A percentile compares a stretch with the other conserved stretches of the same genome.
Evolutionary conservation across 2,888 invertebrate genomes (phyloP).

Genomic region (Flexamia atlantica): DNA sequence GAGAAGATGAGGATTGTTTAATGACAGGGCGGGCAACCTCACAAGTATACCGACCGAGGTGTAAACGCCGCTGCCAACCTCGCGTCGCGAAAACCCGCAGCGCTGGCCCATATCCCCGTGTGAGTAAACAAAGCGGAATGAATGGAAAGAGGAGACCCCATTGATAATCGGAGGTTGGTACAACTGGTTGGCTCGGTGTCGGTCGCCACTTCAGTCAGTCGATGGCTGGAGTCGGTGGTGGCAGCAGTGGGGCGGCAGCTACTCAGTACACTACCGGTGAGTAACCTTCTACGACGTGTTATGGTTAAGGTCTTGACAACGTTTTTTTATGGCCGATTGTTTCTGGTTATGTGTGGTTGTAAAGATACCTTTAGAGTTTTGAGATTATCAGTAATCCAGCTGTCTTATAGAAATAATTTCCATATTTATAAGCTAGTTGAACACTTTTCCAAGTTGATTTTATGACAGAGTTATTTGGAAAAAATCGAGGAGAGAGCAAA

Average conservation of each 20-base stretch:
- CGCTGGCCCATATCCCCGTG: conserved; percentile 46
- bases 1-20: conserved; percentile 13
- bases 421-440: too few species aligned
- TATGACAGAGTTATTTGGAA: too few species aligned
- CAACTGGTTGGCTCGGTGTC: conserved; percentile 31
- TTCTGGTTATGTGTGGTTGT: not conserved
- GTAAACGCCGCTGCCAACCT: conserved; percentile 47
- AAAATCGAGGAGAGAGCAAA: too few species aligned
- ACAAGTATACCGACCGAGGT: not conserved
- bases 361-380: too few species aligned
- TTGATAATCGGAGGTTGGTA: conserved; percentile 44
- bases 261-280: conserved; percentile 39
- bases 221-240: conserved; percentile 51
- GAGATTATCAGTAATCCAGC: too few species aligned
- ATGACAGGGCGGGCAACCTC: conserved; percentile 25
- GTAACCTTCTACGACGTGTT: too few species aligned
- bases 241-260: conserved; percentile 17
- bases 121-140: conserved; percentile 50
- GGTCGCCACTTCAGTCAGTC: not conserved
- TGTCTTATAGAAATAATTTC: too few species aligned
- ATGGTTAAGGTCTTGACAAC: not conserved
- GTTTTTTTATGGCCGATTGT: not conserved
- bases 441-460: too few species aligned
- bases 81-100: conserved; percentile 2
- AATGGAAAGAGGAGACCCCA: conserved; percentile 33